Evolutionary conservation across 2,888 invertebrate genomes (phyloP).

Genomic region (Deilephila elpenor): DNA sequence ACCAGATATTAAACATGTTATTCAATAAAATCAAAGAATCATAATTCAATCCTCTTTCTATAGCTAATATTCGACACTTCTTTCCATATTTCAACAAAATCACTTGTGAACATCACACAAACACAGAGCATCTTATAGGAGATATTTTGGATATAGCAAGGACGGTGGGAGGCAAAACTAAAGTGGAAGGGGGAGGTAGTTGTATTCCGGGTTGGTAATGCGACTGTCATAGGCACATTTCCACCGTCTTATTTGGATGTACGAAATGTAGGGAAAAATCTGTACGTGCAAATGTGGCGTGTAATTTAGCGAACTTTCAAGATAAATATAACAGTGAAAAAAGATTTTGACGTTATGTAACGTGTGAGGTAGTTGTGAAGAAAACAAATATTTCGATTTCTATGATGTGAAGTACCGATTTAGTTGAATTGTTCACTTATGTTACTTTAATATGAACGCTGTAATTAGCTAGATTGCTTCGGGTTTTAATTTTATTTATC

Average conservation of each 20-base stretch:
- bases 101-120: no score
- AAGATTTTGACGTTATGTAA: background rate
- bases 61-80: no score
- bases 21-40: no score
- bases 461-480: no score
- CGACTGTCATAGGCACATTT: conserved; percentile 19
- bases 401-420: no score
- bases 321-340: background rate
- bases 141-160: background rate
- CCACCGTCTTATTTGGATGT: background rate
- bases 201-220: background rate
- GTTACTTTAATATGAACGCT: no score
- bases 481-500: no score
- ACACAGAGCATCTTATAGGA: background rate
- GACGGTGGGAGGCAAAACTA: background rate
- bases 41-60: no score
- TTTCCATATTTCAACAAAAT: no score
- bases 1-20: no score
- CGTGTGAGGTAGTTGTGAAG: background rate
- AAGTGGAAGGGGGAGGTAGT: background rate
- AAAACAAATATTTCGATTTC: background rate
- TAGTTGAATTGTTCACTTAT: no score
- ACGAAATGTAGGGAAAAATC: background rate
- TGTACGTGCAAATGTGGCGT: conserved; percentile 4
- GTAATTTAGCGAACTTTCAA: background rate